These are phyloP conservation scores for Colletes collaris DNA, from an alignment of 2,888 invertebrate species.

Conservation along the genomic window DNA sequence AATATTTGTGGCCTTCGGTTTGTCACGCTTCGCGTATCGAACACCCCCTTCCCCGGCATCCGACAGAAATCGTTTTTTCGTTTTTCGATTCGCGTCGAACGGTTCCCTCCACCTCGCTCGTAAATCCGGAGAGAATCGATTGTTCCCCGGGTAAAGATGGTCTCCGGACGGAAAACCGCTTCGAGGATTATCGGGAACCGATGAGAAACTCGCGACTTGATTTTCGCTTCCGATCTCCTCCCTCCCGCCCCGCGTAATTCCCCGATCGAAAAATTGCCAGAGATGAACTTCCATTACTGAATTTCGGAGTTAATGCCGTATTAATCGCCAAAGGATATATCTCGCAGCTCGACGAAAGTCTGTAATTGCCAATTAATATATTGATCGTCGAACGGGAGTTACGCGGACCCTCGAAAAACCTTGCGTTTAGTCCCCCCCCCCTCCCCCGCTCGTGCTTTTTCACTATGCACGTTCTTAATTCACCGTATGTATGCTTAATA, in stretches of 20 bases:
- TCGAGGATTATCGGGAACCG: background rate
- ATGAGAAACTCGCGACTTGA: background rate
- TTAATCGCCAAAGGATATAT: background rate
- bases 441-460: too few species aligned
- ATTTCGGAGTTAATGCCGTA: constrained; percentile 10
- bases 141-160: too few species aligned
- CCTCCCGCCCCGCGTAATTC: background rate
- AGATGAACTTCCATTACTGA: constrained; percentile 24
- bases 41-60: background rate
- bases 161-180: too few species aligned
- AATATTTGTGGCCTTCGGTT: background rate
- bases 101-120: too few species aligned
- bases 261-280: constrained; percentile 3
- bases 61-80: background rate
- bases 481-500: too few species aligned
- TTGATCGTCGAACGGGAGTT: constrained; percentile 5
- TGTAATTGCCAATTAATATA: constrained; percentile 29
- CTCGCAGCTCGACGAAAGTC: background rate
- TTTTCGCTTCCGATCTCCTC: background rate
- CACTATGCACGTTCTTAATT: too few species aligned
- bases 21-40: constrained; percentile 2
- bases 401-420: background rate
- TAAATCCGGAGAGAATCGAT: too few species aligned
- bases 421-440: too few species aligned
- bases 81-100: too few species aligned